A percentile compares a stretch with the other conserved stretches of the same genome.
Evolutionary conservation across 1,140 invertebrate species (phyloP).

Genomic region (Asbolus verrucosus): DNA sequence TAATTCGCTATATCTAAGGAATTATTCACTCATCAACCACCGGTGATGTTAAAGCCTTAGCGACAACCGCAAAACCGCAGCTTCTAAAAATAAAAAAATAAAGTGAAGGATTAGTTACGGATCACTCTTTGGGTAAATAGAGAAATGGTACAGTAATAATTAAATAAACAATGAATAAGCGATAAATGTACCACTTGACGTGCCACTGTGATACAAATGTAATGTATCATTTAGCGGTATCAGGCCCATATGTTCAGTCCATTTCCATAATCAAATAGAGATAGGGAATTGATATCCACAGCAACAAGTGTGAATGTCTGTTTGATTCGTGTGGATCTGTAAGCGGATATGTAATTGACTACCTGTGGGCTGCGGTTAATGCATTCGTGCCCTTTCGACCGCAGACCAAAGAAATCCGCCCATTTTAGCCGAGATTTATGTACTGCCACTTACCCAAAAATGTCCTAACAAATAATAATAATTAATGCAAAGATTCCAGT

Average conservation of each 20-base stretch:
- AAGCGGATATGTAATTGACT: slow-evolving; percentile 54
- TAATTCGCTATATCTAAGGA: slow-evolving; percentile 38
- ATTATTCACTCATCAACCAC: slow-evolving; percentile 37
- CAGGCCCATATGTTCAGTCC: slow-evolving; percentile 52
- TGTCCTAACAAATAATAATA: no score
- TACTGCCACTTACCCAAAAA: not conserved
- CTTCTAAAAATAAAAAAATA: slow-evolving; percentile 1
- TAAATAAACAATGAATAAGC: slow-evolving; percentile 49
- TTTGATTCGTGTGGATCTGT: slow-evolving; percentile 53
- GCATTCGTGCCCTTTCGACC: slow-evolving; percentile 31
- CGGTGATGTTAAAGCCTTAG: slow-evolving; percentile 1
- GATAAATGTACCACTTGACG: slow-evolving; percentile 47
- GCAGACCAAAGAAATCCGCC: not conserved
- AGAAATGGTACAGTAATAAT: slow-evolving; percentile 27
- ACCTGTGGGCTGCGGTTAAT: slow-evolving; percentile 52
- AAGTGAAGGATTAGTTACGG: slow-evolving; percentile 17
- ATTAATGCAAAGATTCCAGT: no score
- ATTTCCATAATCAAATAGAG: slow-evolving; percentile 54
- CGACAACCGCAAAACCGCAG: slow-evolving; percentile 10
- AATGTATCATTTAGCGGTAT: slow-evolving; percentile 51
- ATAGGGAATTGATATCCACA: slow-evolving; percentile 46
- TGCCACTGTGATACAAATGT: slow-evolving; percentile 40
- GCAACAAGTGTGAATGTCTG: slow-evolving; percentile 55
- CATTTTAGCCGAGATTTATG: not conserved
- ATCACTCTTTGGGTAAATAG: not conserved